Base-by-base conservation (phyloP, 2,888 invertebrate species). In the Drosophila anomelani region DNA sequence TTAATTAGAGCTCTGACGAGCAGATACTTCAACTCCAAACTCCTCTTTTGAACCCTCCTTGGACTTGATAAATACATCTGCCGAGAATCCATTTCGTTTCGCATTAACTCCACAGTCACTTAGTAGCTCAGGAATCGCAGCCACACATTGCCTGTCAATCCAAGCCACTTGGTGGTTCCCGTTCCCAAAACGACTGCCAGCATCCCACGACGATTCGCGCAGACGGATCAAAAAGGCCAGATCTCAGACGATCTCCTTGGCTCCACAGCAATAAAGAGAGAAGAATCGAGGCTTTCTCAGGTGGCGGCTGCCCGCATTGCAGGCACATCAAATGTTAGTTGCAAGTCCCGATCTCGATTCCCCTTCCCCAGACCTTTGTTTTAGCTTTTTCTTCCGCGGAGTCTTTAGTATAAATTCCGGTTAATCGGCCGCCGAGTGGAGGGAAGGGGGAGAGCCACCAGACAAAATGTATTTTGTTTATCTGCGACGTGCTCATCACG, bases 401-500 rank as follows among this genome's bases (percentile, higher is more conserved):
- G 36, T 84, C 79, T 79, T 74, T 71, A 54, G 71, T 76, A 74
- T 68, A 74, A 85, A 88, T 88, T 85, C 88, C 86, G 80, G 80
- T 88, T 85, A 88, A 88, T 88, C 84, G 75, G 26, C 20, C 20
- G 20, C 20, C 20, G 20, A 20, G 20, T 20, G 20, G 20, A 1
- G 26, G 26, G 26, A 59, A n/a, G 34, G 43, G 36, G 56, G 62
- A 10, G 39, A 32, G n/a, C 56, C 12, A 17, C 12, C 47, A 60
- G 46, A 47, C 54, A 71, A 60, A 71, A 77, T 77, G 54, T 70
- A 62, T 77, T 66, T 79, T 87, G 84, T 85, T 85, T 85, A 85
- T 85, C 85, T 88, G 44, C 77, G 86, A 85, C 88, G 88, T 88
- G 88, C 88, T 88, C 85, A 85, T 85, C 85, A 85, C 75, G 88